Conservation (phyloP, 2,113 vertebrate genomes). For the Oryzias celebensis region DNA sequence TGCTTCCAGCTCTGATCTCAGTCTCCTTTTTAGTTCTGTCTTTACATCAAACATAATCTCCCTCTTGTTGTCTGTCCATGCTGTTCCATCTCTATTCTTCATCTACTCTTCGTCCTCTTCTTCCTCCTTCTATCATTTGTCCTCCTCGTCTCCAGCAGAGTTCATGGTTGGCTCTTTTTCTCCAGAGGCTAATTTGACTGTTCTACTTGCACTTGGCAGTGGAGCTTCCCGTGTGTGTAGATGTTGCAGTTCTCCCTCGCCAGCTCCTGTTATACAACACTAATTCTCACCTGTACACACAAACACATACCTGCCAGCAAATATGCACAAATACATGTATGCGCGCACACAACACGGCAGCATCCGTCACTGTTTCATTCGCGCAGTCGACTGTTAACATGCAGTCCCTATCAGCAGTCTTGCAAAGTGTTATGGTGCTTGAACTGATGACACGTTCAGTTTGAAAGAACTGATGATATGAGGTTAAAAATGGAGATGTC, state of each 20-base stretch:
- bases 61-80: conserved; percentile 12
- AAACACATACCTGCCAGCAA: conserved; percentile 60
- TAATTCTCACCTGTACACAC: conserved; percentile 49
- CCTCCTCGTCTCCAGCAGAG: conserved; percentile 55
- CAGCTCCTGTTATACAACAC: conserved; percentile 72
- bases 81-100: conserved; percentile 15
- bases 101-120: conserved; percentile 7
- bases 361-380: conserved; percentile 35
- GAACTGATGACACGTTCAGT: conserved; percentile 6
- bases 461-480: conserved; percentile 13
- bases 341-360: conserved; percentile 5
- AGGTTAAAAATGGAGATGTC: conserved; percentile 18
- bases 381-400: conserved; percentile 28
- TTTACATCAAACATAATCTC: conserved; percentile 15
- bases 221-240: conserved; percentile 34
- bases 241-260: conserved; percentile 54
- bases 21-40: conserved; percentile 30
- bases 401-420: conserved; percentile 13
- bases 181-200: conserved; percentile 76
- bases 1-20: conserved; percentile 28
- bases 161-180: conserved; percentile 55
- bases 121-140: conserved; percentile 19
- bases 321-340: conserved; percentile 22
- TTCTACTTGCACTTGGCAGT: conserved; percentile 67
- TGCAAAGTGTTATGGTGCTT: conserved; percentile 6